phyloP scores from a whole-genome alignment of 1,140 invertebrate species.

The Drosophila sucinea region DNA sequence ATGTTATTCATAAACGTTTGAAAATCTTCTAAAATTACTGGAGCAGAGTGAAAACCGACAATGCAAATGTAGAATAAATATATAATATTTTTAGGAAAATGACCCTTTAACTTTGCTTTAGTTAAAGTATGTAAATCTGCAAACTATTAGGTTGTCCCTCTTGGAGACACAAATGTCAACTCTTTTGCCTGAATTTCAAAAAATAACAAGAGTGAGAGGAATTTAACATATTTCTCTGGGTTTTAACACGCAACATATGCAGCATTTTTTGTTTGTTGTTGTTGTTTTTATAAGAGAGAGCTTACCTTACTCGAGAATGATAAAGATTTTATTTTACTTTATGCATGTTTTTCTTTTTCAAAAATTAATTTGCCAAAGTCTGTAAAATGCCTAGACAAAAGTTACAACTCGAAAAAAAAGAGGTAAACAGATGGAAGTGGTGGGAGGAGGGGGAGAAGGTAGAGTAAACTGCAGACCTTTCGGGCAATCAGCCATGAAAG shows the following conservation, averaged over 20 bases:
- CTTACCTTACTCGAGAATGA: background rate
- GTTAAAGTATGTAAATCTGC: too few species aligned
- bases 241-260: slow-evolving; percentile 37
- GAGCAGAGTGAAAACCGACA: background rate
- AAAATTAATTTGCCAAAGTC: slow-evolving; percentile 40
- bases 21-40: slow-evolving; percentile 4
- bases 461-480: slow-evolving; percentile 36
- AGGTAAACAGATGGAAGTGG: slow-evolving; percentile 28
- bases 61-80: too few species aligned
- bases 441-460: background rate
- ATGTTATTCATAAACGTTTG: background rate
- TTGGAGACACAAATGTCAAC: slow-evolving; percentile 34
- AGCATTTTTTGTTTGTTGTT: slow-evolving; percentile 2
- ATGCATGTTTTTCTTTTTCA: background rate
- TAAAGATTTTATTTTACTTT: slow-evolving; percentile 1
- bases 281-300: background rate
- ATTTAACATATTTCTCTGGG: slow-evolving; percentile 42
- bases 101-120: too few species aligned
- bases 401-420: slow-evolving; percentile 41
- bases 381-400: slow-evolving; percentile 36
- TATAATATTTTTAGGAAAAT: too few species aligned
- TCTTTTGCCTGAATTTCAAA: slow-evolving; percentile 31
- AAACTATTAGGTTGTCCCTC: background rate
- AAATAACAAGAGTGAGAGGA: slow-evolving; percentile 23
- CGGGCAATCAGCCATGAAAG: slow-evolving; percentile 54